phyloP scores from a whole-genome alignment of 2,797 vertebrate genomes.

The Xyrichtys novacula region DNA sequence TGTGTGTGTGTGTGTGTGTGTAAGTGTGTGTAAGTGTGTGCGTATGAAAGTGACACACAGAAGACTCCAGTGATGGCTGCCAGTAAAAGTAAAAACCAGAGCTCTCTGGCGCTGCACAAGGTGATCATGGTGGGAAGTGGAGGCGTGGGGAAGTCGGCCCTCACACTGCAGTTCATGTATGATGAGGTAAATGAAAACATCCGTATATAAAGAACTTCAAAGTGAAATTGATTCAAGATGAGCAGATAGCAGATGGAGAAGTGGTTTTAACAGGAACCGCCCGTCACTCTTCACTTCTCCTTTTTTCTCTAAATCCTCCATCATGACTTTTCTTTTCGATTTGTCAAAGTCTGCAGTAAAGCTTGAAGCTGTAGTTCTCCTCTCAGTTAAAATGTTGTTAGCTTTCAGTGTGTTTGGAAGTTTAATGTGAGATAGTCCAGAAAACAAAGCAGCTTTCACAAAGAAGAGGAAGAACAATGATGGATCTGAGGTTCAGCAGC shows the following conservation, averaged over 20 bases:
- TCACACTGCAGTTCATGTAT: constrained; percentile 99
- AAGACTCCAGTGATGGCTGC: constrained; percentile 88
- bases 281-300: background rate
- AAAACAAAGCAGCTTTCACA: too few relatives aligned
- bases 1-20: background rate
- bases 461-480: too few relatives aligned
- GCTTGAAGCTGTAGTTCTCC: background rate
- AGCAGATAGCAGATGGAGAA: background rate
- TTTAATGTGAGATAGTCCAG: too few relatives aligned
- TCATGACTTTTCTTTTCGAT: background rate
- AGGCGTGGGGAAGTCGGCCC: constrained; percentile 97
- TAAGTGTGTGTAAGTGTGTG: constrained; percentile 36
- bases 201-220: background rate
- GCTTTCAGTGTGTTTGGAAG: too few relatives aligned
- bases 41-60: constrained; percentile 36
- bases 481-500: too few relatives aligned
- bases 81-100: constrained; percentile 97
- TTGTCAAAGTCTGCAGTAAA: background rate
- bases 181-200: constrained; percentile 90
- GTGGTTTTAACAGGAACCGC: background rate
- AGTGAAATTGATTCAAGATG: background rate
- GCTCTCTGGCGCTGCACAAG: constrained; percentile 96
- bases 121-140: constrained; percentile 99
- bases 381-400: too few relatives aligned
- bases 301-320: background rate